Conservation (phyloP, 2,113 vertebrate species). For the Eupsittula cactorum region DNA sequence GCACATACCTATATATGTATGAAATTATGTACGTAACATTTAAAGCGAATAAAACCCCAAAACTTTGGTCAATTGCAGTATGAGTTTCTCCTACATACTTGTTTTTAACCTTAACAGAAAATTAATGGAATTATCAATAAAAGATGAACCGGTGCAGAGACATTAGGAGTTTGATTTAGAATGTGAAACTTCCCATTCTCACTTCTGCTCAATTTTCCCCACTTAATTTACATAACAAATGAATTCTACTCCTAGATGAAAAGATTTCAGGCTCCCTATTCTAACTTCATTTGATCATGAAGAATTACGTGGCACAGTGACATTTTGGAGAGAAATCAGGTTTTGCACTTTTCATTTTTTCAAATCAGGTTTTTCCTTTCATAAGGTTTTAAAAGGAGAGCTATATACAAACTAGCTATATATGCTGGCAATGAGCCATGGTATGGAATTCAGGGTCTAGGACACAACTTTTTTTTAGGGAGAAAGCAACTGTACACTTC, state of each 20-base stretch:
- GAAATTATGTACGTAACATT: not conserved
- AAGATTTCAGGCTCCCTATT: conserved; percentile 12
- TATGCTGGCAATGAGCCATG: not conserved
- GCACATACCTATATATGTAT: not conserved
- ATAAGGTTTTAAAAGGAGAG: not conserved
- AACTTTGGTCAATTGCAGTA: not conserved
- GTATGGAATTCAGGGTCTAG: not conserved
- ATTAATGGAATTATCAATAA: conserved; percentile 37
- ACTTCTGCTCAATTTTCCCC: not conserved
- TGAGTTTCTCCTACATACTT: not conserved
- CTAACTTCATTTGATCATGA: conserved; percentile 9
- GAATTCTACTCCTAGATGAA: not conserved
- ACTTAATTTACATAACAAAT: conserved; percentile 40
- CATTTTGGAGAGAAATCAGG: not conserved
- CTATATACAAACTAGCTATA: not conserved
- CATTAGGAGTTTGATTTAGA: not conserved
- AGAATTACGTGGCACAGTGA: not conserved
- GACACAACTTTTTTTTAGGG: not conserved
- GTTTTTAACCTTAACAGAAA: conserved; percentile 41
- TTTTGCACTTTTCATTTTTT: not conserved
- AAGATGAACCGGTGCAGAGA: not conserved
- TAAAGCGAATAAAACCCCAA: not conserved
- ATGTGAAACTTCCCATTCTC: not conserved
- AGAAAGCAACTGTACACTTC: not conserved
- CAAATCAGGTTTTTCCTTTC: not conserved